Percentiles rank a stretch among this genome's conserved stretches.
These are phyloP conservation scores for Aelia acuminata DNA, from an alignment of 2,888 invertebrate genomes.

Conservation along the genomic window DNA sequence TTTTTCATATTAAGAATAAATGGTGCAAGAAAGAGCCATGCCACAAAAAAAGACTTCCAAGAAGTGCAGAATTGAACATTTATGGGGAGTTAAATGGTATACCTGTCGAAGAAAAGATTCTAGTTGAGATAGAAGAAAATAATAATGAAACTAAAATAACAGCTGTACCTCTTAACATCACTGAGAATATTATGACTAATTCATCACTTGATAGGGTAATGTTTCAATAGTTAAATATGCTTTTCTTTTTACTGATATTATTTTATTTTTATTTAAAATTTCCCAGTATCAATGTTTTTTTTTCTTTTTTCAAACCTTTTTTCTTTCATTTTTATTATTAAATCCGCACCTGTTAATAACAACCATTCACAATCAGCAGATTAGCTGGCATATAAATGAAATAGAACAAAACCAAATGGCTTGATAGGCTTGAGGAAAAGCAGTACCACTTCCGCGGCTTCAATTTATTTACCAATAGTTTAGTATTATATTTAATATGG, in stretches of 20 bases:
- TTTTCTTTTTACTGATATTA: background rate
- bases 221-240: background rate
- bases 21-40: slow-evolving; percentile 27
- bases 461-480: too few species aligned
- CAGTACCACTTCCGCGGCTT: too few species aligned
- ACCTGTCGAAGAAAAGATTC: slow-evolving; percentile 38
- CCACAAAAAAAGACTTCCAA: background rate
- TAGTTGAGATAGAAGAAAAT: slow-evolving; percentile 41
- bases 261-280: too few species aligned
- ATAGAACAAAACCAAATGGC: too few species aligned
- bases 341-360: too few species aligned
- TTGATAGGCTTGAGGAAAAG: too few species aligned
- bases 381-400: too few species aligned
- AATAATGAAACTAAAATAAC: slow-evolving; percentile 46
- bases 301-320: too few species aligned
- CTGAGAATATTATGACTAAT: slow-evolving; percentile 26
- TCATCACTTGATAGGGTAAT: background rate
- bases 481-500: too few species aligned
- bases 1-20: slow-evolving; percentile 36
- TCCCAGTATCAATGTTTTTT: too few species aligned
- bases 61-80: slow-evolving; percentile 48
- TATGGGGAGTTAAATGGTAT: slow-evolving; percentile 43
- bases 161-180: slow-evolving; percentile 3
- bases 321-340: too few species aligned
- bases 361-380: too few species aligned